Evolutionary conservation across 2,797 vertebrate genomes (phyloP), one percentile per base, ranked within the genome.

Genomic region (Megalops cyprinoides): DNA sequence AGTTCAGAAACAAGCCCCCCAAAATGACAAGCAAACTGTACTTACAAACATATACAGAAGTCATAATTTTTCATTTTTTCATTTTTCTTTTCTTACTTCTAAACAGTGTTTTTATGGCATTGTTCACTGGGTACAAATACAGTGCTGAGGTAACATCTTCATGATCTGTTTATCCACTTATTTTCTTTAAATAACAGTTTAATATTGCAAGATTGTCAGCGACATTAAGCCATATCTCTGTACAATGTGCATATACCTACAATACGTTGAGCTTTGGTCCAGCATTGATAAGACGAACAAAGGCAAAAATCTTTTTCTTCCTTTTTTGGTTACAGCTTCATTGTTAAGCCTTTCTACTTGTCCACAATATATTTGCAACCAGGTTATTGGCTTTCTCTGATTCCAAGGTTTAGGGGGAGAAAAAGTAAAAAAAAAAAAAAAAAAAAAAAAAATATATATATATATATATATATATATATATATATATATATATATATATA

Each of bases 171-270:
- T 90, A 87, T 91, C 89, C 84, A 85, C 93, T 87, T 86, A 90
- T 90, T 89, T 87, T 92, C 86, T 92, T 93, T 91, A 92, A 94
- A 87, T 94, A 95, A 95, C 92, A 93, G 93, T 94, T 94, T 95
- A 95, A 89, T 95, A 96, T 96, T 96, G 95, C 93, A 86, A 97
- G 97, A 99, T 99, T 99, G 97, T 99, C 98, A 97, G 96, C 95
- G 95, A 96, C 95, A 94, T 96, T 95, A 96, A 96, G 96, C 96
- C 95, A 95, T 96, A 95, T 96, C 94, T 96, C 96, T 98, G 96
- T 96, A 98, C 96, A 98, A 96, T 98, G 97, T 99, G 97, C 97
- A 98, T 96, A 96, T 97, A 97, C 96, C 96, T 96, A 93, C 91
- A 93, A 80, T 93, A 94, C 91, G 96, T 95, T 97, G 96, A 97